These are phyloP conservation scores for Gambusia affinis DNA, from an alignment of 2,113 vertebrate genomes.

Conservation along the genomic window DNA sequence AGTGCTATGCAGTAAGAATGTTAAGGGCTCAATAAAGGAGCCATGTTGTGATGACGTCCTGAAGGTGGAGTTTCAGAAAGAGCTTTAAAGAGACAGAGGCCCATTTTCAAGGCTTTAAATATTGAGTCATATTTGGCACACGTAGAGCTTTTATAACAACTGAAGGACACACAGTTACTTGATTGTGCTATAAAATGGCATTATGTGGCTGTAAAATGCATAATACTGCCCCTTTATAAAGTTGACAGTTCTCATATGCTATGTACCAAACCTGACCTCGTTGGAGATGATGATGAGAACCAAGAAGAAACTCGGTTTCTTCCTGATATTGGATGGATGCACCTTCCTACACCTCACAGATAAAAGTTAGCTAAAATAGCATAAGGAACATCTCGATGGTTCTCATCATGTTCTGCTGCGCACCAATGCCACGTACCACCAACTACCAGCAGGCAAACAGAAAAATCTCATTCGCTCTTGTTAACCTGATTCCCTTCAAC, in stretches of 20 bases:
- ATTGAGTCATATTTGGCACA: no score
- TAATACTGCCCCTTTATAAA: no score
- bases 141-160: no score
- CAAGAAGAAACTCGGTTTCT: constrained; percentile 42
- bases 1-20: no score
- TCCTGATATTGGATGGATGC: neutral
- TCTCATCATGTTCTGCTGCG: constrained; percentile 46
- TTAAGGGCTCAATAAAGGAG: no score
- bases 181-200: no score
- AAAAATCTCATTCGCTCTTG: neutral
- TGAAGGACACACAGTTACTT: no score
- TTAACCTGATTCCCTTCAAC: constrained; percentile 8
- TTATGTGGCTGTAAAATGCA: no score
- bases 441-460: constrained; percentile 3
- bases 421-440: constrained; percentile 43
- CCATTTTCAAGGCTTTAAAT: no score
- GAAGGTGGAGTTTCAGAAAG: no score
- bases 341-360: constrained; percentile 9
- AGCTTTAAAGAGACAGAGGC: no score
- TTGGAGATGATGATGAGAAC: constrained; percentile 51
- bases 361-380: constrained; percentile 46
- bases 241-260: constrained; percentile 1
- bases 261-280: constrained; percentile 21
- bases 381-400: constrained; percentile 48
- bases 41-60: no score